Base-by-base conservation (phyloP, 2,888 invertebrate genomes). In the Lasioglossum malachurum region DNA sequence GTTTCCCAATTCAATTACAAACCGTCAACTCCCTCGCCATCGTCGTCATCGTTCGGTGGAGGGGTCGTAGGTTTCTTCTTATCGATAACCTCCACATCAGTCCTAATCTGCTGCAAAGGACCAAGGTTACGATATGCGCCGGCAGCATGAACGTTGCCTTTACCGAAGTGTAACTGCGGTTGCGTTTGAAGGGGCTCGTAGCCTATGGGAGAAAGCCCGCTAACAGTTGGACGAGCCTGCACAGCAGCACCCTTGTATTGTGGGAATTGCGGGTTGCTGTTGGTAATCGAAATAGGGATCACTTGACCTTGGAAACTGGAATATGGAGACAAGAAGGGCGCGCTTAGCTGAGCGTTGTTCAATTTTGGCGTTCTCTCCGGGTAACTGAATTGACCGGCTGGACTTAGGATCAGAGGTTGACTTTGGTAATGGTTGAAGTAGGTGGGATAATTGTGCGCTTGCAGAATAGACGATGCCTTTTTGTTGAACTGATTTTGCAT, bases 71-170 rank as follows among this genome's bases (percentile, higher is more conserved):
- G 92, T 64, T 92, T 93, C 64, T 93, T 94, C 49, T 92, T 94
- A 27, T 94, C 88, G 23, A 95, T 91, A 4, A 95, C 88, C 81
- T 95, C 95, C 4, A 94, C 94, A 67, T 95, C 95, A 0, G 92
- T 90, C n/a, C 92, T 87, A 35, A 94, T 94, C 49, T 89, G 89
- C 38, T 92, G 92, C 19, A 83, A 76, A 16, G 93, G 91, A 44
- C 91, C 88, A 0, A 84, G 49, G 67, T 87, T 85, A 16, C 74
- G 83, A 31, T 69, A 57, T 7, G 49, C 53, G 0, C 69, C 87
- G 57, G 41, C 74, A 7, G 86, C 73, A 12, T 74, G 87, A n/a
- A 38, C 64, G 7, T 76, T 60, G 2, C 46, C 74, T 14, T 74
- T 76, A 0, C 71, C 87, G 64, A 95, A 95, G 31, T 94, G 94